Conservation (phyloP, 2,888 invertebrate genomes). For the Calliopum simillimum region DNA sequence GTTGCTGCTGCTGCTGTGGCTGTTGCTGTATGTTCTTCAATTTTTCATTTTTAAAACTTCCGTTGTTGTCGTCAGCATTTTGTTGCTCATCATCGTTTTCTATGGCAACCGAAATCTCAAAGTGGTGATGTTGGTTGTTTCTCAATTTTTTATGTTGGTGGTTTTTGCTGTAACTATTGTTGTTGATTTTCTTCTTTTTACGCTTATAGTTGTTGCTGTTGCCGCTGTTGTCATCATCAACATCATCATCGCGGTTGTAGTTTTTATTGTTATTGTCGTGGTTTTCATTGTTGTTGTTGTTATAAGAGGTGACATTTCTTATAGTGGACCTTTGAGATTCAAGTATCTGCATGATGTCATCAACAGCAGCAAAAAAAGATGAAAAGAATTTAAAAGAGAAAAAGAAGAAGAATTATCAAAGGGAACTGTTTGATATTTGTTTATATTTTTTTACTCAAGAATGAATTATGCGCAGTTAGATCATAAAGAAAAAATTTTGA, state of each 20-base stretch:
- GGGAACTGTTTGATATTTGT: too few species aligned
- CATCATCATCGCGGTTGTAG: conserved; percentile 29
- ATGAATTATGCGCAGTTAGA: neutral
- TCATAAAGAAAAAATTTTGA: neutral
- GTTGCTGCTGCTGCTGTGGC: conserved; percentile 37
- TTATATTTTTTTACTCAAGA: too few species aligned
- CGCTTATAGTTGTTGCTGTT: conserved; percentile 33
- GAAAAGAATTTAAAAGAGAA: conserved; percentile 17
- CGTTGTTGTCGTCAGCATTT: conserved; percentile 37
- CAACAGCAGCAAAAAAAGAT: conserved; percentile 16
- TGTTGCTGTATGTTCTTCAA: conserved; percentile 36
- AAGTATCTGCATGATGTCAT: conserved; percentile 55
- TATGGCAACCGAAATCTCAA: conserved; percentile 48
- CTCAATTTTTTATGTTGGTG: conserved; percentile 33
- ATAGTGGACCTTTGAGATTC: conserved; percentile 60
- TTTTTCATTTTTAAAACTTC: neutral
- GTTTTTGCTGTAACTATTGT: conserved; percentile 38
- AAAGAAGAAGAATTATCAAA: conserved; percentile 18
- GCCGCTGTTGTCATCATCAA: conserved; percentile 36
- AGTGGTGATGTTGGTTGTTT: conserved; percentile 27
- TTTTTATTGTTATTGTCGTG: conserved; percentile 30
- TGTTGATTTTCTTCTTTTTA: conserved; percentile 35
- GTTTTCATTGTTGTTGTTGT: conserved; percentile 42
- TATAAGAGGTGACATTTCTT: conserved; percentile 52
- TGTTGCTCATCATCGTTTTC: conserved; percentile 41